Evolutionary conservation across 2,888 invertebrate species (phyloP), one percentile per base, ranked within the genome.

Genomic region (Spatulosminthurus flaviceps): DNA sequence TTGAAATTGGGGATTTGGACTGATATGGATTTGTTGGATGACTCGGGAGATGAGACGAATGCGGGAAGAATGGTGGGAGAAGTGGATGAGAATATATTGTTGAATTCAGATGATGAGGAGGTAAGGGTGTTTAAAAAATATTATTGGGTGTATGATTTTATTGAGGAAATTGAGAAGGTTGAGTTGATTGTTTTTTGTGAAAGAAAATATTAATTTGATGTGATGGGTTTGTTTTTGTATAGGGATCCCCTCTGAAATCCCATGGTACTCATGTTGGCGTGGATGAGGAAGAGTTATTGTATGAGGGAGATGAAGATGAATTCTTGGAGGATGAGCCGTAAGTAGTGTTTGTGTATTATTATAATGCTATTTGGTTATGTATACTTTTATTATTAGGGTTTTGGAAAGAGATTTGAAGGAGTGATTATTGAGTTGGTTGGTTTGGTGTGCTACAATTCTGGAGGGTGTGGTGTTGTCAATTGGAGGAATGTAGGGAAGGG

Each of bases 21-120:
- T 78, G 75, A 11, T 41, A 84, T 84, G 83, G 84, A 84, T 77
- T 78, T 84, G 24, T 75, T 80, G 19, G 84, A 84, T 41, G 84
- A 82, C 1, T 84, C 84, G 11, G 84, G 82, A 67, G 82, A 79
- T 21, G 84, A 83, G 71, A 82, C 80, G 0, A 51, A 41, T 42
- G 22, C 67, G 42, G 70, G 80, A 24, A 79, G 67, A 28, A 80
- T 79, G 4, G 80, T 79, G 19, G 79, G 79, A 77, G 84, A 84
- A 13, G 78, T 79, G 29, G 82, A 83, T 51, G 84, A 84, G 76
- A 82, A 82, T 79, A 81, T 80, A 9, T 78, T 84, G 26, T 72
- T 84, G 16, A 82, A 81, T 61, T 83, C 83, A 5, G 84, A 84
- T 64, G 84, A 84, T 74, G 84, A 84, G 75, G 84, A 83, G 70